These are phyloP conservation scores for Syngnathus rostellatus DNA, from an alignment of 2,797 vertebrate genomes.

Conservation along the genomic window DNA sequence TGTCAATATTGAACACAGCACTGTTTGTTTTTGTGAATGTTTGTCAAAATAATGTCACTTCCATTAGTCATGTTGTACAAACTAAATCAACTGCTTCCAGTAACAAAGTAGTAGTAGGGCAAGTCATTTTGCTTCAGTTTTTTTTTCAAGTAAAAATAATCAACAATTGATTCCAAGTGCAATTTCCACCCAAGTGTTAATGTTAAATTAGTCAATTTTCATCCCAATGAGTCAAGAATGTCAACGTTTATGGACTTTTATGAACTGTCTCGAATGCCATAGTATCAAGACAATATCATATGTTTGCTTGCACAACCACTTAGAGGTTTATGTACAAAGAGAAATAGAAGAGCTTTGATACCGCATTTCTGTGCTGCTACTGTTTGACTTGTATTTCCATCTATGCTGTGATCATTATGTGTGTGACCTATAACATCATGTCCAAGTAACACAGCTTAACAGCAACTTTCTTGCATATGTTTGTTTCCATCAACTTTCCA, in stretches of 20 bases:
- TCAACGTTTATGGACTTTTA: conserved; percentile 18
- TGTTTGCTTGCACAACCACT: neutral
- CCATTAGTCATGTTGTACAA: no score
- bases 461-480: conserved; percentile 1
- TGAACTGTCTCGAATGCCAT: conserved; percentile 10
- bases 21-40: no score
- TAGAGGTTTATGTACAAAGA: conserved; percentile 10
- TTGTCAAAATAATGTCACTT: no score
- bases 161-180: no score
- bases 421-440: conserved; percentile 31
- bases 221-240: neutral
- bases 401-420: conserved; percentile 12
- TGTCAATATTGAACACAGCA: no score
- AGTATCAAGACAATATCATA: neutral
- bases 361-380: conserved; percentile 5
- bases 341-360: conserved; percentile 7
- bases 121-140: no score
- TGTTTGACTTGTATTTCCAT: conserved; percentile 10
- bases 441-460: neutral
- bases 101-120: no score
- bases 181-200: no score
- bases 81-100: no score
- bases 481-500: neutral
- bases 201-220: no score
- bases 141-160: no score